Percentiles rank a stretch among this genome's conserved stretches.
Evolutionary conservation across 2,113 vertebrate genomes (phyloP).

Genomic region (Noctilio leporinus): DNA sequence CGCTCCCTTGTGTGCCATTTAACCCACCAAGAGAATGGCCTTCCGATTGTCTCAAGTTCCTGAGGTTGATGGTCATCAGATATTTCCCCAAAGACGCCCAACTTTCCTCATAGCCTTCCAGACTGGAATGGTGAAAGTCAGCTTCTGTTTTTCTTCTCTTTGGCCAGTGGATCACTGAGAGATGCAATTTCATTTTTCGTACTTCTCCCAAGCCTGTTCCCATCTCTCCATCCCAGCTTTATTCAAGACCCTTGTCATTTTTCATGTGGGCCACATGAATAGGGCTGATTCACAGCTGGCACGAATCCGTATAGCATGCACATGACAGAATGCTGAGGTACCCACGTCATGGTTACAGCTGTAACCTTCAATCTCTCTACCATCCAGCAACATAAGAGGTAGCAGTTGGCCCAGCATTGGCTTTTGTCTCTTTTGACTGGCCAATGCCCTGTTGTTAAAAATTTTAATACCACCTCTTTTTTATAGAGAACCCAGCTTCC

Average conservation of each 20-base stretch:
- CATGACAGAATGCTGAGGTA: not conserved
- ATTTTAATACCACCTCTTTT: not conserved
- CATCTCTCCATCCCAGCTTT: not conserved
- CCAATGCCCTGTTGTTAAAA: not conserved
- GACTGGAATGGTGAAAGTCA: not conserved
- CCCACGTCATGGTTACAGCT: fast-evolving
- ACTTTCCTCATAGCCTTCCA: not conserved
- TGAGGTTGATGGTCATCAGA: not conserved
- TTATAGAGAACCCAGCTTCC: not conserved
- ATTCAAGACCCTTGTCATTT: not conserved
- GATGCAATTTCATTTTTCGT: not conserved
- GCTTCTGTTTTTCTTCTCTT: not conserved
- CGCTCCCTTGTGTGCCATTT: not conserved
- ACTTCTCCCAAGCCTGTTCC: not conserved
- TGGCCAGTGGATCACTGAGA: not conserved
- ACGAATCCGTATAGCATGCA: too few species aligned
- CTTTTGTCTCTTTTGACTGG: not conserved
- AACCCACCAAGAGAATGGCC: not conserved
- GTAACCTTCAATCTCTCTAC: too few species aligned
- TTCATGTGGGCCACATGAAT: not conserved
- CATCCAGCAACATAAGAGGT: not conserved
- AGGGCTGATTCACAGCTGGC: not conserved
- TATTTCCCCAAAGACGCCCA: not conserved
- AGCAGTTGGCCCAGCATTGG: not conserved
- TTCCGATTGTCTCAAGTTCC: not conserved